phyloP scores from a whole-genome alignment of 2,797 vertebrate species.

The Sus cebifrons region DNA sequence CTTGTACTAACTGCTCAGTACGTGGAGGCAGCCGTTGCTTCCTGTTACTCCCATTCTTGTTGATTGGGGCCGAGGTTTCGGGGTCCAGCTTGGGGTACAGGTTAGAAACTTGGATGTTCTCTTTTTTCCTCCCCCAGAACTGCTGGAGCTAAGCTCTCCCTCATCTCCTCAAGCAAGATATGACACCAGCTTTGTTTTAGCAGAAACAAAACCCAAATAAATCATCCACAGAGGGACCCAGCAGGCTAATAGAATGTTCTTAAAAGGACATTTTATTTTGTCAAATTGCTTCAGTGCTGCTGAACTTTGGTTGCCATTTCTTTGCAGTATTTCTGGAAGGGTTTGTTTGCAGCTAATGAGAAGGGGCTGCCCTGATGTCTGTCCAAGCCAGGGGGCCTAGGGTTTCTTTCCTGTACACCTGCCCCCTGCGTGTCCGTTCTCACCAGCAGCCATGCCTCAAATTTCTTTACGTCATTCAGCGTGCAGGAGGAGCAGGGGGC shows the following conservation, averaged over 20 bases:
- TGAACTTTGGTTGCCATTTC: neutral
- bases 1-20: rapidly evolving
- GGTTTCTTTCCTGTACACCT: neutral
- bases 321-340: neutral
- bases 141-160: neutral
- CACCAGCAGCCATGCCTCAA: rapidly evolving
- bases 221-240: neutral
- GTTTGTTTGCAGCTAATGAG: neutral
- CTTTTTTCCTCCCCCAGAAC: neutral
- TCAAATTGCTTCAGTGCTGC: neutral
- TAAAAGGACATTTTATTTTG: conserved; percentile 60
- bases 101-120: rapidly evolving
- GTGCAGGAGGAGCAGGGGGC: conserved; percentile 88
- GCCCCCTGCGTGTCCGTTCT: rapidly evolving
- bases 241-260: conserved; percentile 46
- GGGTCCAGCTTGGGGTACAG: neutral
- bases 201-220: conserved; percentile 49
- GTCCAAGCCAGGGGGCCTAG: rapidly evolving
- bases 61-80: neutral
- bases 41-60: neutral
- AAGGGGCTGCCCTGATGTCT: neutral
- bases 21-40: neutral
- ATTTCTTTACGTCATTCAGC: conserved; percentile 43
- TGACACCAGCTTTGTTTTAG: conserved; percentile 41
- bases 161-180: conserved; percentile 19